Evolutionary conservation across 1,140 invertebrate species (phyloP), one percentile per base, ranked within the genome.

Genomic region (Drosophila ogumai): DNA sequence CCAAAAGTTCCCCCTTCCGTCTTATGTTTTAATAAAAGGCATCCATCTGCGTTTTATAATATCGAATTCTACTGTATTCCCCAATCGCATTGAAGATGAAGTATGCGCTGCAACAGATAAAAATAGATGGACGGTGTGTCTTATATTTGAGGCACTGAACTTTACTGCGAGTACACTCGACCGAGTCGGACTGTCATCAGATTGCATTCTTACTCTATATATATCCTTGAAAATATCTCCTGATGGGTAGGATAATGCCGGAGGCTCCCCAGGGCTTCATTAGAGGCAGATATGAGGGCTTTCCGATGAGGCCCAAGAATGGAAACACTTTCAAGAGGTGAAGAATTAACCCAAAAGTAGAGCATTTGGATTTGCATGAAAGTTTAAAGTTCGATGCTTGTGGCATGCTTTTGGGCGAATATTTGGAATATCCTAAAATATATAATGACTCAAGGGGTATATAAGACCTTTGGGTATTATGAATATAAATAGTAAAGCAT

Each of bases 321-420:
- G 67, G 43, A 46, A 38, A 15, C 41, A 54, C 19, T 32, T 79
- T 76, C 59, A 65, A 65, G 31, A 79, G 66, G 75, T 72, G 59
- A 71, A 78, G 34, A 44, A 22, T 25, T 40, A 34, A 17, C 28
- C 3, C 12, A 3, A 19, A 28, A 13, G n/a, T 7, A 32, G 13
- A 44, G n/a, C 22, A 52, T 57, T 17, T 22, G 41, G 31, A 59
- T 67, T 36, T 65, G 73, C 69, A 54, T 75, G 59, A 44, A 56
- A 38, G 43, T 69, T 69, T 17, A 49, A 56, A 40, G 41, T 67
- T 56, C 38, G 43, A 6, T 41, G 57, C 67, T 60, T 49, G 44
- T 72, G 34, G 82, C 76, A 76, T 77, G 74, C 73, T 61, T 82
- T 85, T 71, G 67, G 72, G 79, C 76, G 40, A 44, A 47, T 15